Percentiles rank a stretch among this genome's conserved stretches.
Conservation (phyloP, 2,888 invertebrate genomes). For the Volucella zonaria region DNA sequence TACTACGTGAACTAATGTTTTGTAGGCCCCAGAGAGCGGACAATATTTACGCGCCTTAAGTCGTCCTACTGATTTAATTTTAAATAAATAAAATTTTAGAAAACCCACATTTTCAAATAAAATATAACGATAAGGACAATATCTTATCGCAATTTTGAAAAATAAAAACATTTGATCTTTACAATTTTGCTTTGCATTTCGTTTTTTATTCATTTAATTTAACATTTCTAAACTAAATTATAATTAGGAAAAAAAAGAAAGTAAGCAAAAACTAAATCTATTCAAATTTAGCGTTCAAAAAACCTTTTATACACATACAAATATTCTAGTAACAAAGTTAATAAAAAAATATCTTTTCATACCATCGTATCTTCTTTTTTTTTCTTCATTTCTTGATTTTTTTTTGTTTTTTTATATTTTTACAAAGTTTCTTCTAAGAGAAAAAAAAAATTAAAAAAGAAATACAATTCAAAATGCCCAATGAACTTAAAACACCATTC, state of each 20-base stretch:
- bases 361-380: neutral
- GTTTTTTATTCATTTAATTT: slow-evolving; percentile 64
- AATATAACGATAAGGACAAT: neutral
- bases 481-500: slow-evolving; percentile 52
- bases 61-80: too few species aligned
- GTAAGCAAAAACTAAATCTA: neutral
- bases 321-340: slow-evolving; percentile 59
- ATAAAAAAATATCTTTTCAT: slow-evolving; percentile 56
- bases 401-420: slow-evolving; percentile 18
- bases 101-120: neutral
- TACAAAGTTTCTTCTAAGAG: slow-evolving; percentile 41
- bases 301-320: slow-evolving; percentile 62
- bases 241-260: slow-evolving; percentile 38
- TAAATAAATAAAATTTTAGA: neutral
- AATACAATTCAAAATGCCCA: slow-evolving; percentile 50
- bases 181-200: slow-evolving; percentile 68
- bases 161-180: slow-evolving; percentile 26
- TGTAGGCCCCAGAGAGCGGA: too few species aligned
- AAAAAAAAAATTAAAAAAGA: neutral
- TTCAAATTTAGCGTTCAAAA: slow-evolving; percentile 53
- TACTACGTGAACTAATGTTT: too few species aligned
- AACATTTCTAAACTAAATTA: slow-evolving; percentile 62
- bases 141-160: neutral
- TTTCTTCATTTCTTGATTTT: too few species aligned
- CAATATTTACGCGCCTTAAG: too few species aligned